Evolutionary conservation across 2,113 vertebrate species (phyloP), one percentile per base, ranked within the genome.

Genomic region (Colossoma macropomum): DNA sequence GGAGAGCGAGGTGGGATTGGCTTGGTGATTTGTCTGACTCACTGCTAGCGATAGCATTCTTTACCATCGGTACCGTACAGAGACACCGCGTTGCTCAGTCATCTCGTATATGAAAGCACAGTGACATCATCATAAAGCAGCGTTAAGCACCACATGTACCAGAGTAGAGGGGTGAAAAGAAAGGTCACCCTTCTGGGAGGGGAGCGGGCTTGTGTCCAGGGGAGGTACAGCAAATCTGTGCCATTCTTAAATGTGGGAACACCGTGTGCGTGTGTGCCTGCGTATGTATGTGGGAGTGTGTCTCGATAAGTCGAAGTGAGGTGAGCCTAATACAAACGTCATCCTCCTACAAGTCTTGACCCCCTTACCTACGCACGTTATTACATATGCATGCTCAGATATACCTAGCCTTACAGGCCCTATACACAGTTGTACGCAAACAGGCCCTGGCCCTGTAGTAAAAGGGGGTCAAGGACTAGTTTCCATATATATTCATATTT

Each of bases 1-100:
- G 34, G 25, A 30, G 38, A 73, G 54, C 41, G 10, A 74, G 41
- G 56, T 38, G 68, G 52, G 23, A 68, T 66, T 82, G 72, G 85
- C 32, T 81, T 69, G 38, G 50, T 50, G 56, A 28, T 56, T 72
- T 75, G 11, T 77, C 77, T 76, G 82, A 71, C 45, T 79, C 38
- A 74, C 65, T 80, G 65, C n/a, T 74, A 70, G 66, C 77, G 32
- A 48, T 78, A 60, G 17, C 76, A 82, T 69, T 77, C 79, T 52
- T 75, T 28, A 6, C 84, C 65, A 77, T 80, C 77, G 30, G 27
- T 87, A 91, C 90, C 88, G 87, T 80, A 92, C 63, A 45, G n/a
- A 68, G 34, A 45, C 34, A 25, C 41, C 68, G n/a, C 4, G 34
- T 25, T 7, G 38, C 23, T 45, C 32, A 34, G 4, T 45, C 41